Base-by-base conservation (phyloP, 2,113 vertebrate species). In the Aptenodytes patagonicus region DNA sequence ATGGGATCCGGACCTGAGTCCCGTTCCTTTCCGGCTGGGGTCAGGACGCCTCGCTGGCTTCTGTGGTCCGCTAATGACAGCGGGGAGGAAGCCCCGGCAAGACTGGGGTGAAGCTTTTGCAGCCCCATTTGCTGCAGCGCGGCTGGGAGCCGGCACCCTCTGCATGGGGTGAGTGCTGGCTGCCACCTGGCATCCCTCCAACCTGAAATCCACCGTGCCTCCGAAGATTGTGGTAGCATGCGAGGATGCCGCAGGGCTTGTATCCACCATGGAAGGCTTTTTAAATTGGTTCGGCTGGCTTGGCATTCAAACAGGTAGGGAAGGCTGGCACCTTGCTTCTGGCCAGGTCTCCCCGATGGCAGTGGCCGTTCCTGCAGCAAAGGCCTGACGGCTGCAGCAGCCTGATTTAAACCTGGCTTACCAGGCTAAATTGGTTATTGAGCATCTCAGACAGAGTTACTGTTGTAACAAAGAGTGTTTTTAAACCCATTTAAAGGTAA, bases 131-230 rank as follows among this genome's bases (percentile, higher is more conserved):
- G 51, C 22, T 64, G 69, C 26, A 49, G 46, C 2, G 2, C 26
- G 68, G 14, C 20, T 57, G 36, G 55, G 29, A 70, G 13, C n/a
- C 7, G 1, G 26, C 55, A 87, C 28, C 32, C 12, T 55, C 60
- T 65, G 55, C 13, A 3, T 7, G 34, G 64, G 16, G 29, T 2
- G 2, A 22, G 66, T 13, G 51, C 76, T 83, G 80, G 61, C 80
- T 42, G 26, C 57, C 21, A 10, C 2, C 46, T 57, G 19, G 29
- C 75, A 49, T 24, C 65, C 38, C 44, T 81, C 51, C 66, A 57
- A 18, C 2, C 0, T 3, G 0, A 49, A 70, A 32, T 32, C 49
- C 0, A 0, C 28, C 2, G 0, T 29, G 65, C 72, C 62, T 84
- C 58, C 5, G 2, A 29, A 15, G 46, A 42, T 42, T 52, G 16